phyloP scores from a whole-genome alignment of 2,797 vertebrate genomes.

The Halcyon chelicuti region DNA sequence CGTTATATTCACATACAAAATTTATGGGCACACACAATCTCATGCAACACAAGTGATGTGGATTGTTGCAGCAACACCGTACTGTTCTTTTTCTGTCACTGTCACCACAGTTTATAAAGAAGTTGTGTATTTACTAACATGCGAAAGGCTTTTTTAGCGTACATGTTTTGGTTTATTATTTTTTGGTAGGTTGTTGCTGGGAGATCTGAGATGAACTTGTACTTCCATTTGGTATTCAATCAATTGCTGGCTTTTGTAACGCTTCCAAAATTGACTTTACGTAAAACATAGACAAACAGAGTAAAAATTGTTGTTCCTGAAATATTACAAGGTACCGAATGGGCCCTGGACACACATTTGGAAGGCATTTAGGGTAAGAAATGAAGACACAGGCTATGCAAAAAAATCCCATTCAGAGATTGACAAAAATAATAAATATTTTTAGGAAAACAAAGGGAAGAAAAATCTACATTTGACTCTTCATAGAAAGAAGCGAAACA shows the following conservation, averaged over 20 bases:
- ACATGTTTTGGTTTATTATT: not conserved
- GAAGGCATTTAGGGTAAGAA: conserved; percentile 61
- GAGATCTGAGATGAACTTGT: conserved; percentile 53
- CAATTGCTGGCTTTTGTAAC: conserved; percentile 74
- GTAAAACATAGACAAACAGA: conserved; percentile 7
- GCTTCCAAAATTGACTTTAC: conserved; percentile 49
- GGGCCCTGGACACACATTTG: conserved; percentile 56
- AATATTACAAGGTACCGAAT: conserved; percentile 36
- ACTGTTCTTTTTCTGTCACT: conserved; percentile 59
- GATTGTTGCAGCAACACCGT: conserved; percentile 38
- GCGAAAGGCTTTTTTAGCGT: not conserved
- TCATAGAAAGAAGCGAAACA: conserved; percentile 33
- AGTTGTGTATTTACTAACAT: conserved; percentile 27
- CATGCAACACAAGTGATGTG: conserved; percentile 47
- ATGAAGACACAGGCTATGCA: conserved; percentile 29
- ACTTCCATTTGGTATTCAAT: conserved; percentile 73
- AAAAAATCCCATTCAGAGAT: conserved; percentile 74
- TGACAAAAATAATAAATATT: conserved; percentile 61
- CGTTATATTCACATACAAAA: conserved; percentile 57
- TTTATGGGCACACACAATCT: conserved; percentile 50
- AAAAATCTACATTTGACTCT: conserved; percentile 1
- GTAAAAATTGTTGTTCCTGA: conserved; percentile 39
- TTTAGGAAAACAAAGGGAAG: not conserved
- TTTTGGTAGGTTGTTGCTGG: conserved; percentile 45
- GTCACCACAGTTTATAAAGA: conserved; percentile 41